These are phyloP conservation scores for Alosa sapidissima DNA, from an alignment of 2,797 vertebrate genomes.

Conservation along the genomic window DNA sequence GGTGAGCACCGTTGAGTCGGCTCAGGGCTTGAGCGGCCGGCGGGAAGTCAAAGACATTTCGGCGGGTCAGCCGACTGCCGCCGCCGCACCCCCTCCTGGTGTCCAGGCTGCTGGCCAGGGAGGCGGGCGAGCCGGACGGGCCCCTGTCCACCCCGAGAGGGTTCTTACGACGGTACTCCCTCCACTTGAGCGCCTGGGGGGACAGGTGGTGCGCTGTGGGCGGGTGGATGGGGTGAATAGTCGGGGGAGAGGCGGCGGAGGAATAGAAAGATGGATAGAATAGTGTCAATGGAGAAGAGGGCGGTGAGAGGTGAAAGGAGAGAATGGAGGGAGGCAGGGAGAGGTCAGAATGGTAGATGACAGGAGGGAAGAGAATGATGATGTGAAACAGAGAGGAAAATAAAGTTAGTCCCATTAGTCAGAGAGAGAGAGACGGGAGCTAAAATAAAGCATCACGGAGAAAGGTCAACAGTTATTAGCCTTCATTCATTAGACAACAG, in stretches of 20 bases:
- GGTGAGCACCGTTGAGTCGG: slow-evolving; percentile 79
- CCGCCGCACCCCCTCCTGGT: slow-evolving; percentile 70
- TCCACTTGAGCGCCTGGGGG: slow-evolving; percentile 96
- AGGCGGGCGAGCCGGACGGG: slow-evolving; percentile 55
- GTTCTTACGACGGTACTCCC: slow-evolving; percentile 92
- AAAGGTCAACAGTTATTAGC: not conserved
- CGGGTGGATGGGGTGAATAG: not conserved
- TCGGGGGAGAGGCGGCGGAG: not conserved
- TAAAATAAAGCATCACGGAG: not conserved
- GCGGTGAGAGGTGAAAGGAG: not conserved
- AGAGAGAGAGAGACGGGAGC: slow-evolving; percentile 3
- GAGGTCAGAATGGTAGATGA: not conserved
- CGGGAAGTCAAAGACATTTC: slow-evolving; percentile 90
- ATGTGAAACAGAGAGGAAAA: slow-evolving; percentile 25
- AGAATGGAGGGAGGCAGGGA: slow-evolving; percentile 20
- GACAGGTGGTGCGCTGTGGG: slow-evolving; percentile 90
- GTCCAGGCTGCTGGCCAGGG: slow-evolving; percentile 72
- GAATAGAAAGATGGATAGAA: slow-evolving; percentile 44
- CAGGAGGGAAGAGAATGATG: not conserved
- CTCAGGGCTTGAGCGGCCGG: slow-evolving; percentile 69
- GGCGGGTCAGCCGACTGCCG: slow-evolving; percentile 65
- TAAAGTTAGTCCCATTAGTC: no score
- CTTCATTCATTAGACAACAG: not conserved
- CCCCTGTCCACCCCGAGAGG: slow-evolving; percentile 83
- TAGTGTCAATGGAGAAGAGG: slow-evolving; percentile 39